Evolutionary conservation across 2,113 vertebrate species (phyloP).

Genomic region (Catharus bicknelli): DNA sequence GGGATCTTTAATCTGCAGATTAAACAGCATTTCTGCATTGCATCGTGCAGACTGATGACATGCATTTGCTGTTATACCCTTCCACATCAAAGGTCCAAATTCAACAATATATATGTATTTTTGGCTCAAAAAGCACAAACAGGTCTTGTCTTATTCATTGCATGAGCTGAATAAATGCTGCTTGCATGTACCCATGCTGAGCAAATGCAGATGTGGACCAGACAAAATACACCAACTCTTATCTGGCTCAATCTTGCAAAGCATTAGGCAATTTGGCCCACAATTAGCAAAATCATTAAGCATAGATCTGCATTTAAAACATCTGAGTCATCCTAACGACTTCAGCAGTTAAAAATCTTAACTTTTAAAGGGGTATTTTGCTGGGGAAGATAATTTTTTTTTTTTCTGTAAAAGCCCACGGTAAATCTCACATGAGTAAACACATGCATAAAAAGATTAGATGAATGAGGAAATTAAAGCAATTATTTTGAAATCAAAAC

Average conservation of each 20-base stretch:
- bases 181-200: neutral
- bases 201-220: neutral
- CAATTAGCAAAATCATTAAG: neutral
- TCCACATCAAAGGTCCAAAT: neutral
- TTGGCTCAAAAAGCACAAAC: neutral
- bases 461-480: neutral
- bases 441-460: neutral
- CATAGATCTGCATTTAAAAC: neutral
- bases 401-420: neutral
- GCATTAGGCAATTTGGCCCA: neutral
- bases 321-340: neutral
- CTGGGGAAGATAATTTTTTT: neutral
- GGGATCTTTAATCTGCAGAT: neutral
- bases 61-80: neutral
- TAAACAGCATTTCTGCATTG: neutral
- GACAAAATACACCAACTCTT: neutral
- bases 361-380: neutral
- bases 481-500: neutral
- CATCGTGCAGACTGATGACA: neutral
- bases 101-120: neutral
- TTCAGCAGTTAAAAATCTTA: neutral
- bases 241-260: neutral
- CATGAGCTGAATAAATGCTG: neutral
- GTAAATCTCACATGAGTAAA: neutral
- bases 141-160: neutral